Base-by-base conservation (phyloP, 2,797 vertebrate species). In the Cichlasoma orientale region DNA sequence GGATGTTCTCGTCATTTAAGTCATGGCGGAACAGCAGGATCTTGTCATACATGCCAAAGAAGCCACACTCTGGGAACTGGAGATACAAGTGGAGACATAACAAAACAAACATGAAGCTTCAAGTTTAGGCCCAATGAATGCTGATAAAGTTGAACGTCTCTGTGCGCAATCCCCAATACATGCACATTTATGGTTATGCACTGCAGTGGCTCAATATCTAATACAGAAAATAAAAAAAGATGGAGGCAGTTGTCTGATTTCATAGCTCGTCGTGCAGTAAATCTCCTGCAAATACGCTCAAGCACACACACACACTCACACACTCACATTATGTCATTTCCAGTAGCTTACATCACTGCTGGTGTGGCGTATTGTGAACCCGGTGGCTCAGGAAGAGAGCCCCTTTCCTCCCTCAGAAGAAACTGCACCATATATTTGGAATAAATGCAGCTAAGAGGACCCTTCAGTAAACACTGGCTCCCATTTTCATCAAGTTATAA, bases 1-100 rank as follows among this genome's bases (percentile, higher is more conserved):
- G 95, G 95, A 99, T 98, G 95, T 99, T 99, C 88, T 99, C 97
- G 21, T 98, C 98, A 76, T 94, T 98, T 92, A 99, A 94, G 94
- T 99, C 95, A 92, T 99, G 98, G 86, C 98, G 98, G 91, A 99
- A 99, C 79, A 99, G 96, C 86, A 99, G 95, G 95, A 99, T 99
- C 95, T 99, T 99, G 95, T 99, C 98, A 83, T 99, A 99, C 97
- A 99, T 98, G 90, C 98, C 98, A 86, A 99, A 99, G 94, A 99
- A 99, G 86, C 98, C 98, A 82, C 98, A 99, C 95, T 99, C 98
- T 73, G 98, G 98, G 90, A 94, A 94, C 94, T 94, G 83, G 52
- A 72, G 2, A 86, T 18, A 19, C n/a, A 23, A 57, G 54, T 33
- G 7, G 78, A 59, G 18, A 79, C 41, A 70, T 12, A 23, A 36